Evolutionary conservation across 2,888 invertebrate species (phyloP), one percentile per base, ranked within the genome.

Genomic region (Dynastes tityus): DNA sequence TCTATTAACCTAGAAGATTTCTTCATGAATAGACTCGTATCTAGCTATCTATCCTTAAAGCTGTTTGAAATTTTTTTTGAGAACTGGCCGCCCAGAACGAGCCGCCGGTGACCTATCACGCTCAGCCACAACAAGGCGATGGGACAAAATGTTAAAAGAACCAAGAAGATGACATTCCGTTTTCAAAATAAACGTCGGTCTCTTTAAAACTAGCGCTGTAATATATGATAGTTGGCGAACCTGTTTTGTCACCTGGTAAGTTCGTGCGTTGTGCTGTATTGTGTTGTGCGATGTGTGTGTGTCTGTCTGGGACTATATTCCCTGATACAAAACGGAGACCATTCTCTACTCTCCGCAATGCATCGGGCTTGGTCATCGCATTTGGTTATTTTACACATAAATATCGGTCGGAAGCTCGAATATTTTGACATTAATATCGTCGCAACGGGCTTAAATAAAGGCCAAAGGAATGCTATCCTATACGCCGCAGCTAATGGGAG

Each of bases 331-430:
- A 83, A 58, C 55, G 16, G 22, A 58, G 4, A 8, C 22, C 2
- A 16, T 4, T 1, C 16, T 22, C 1, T 22, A 58, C 55, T 58
- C n/a, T 22, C 22, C n/a, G 8, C 55, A 58, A 22, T 29, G 29
- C 29, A 37, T 37, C 63, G 32, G 11, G 83, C 82, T 81, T 81
- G 78, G 80, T 79, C 78, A 83, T 85, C 85, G 79, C 83, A 86
- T 86, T 87, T 85, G 85, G 84, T 81, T 86, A 86, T 85, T 85
- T 86, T 85, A 83, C 84, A 82, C 86, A 83, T 86, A 87, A 87
- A 87, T 85, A 84, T 84, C 80, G 81, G 81, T 82, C 85, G 80
- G 85, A 81, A 85, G 85, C 84, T 80, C 77, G 81, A 82, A 76
- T 83, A 84, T 84, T 84, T 84, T 84, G 84, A 84, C 85, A 82